Evolutionary conservation across 2,888 invertebrate species (phyloP).

Genomic region (Himalopsyche japonica): DNA sequence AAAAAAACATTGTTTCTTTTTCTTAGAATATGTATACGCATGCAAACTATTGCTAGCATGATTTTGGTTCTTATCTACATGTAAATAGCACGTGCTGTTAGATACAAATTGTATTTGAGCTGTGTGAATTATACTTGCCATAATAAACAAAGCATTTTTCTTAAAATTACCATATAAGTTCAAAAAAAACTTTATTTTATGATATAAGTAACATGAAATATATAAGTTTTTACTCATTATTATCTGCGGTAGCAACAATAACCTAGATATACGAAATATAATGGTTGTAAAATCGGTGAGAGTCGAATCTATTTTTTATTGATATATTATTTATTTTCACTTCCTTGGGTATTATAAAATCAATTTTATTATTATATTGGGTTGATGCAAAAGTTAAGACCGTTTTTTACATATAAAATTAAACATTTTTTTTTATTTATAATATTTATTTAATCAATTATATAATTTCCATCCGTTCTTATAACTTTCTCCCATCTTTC

Average conservation of each 20-base stretch:
- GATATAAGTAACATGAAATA: not conserved
- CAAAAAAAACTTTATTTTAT: not conserved
- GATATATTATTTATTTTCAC: no score
- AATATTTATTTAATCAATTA: no score
- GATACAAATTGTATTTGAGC: not conserved
- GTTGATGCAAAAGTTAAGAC: no score
- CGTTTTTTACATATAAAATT: no score
- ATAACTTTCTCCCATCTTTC: no score
- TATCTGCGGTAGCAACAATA: not conserved
- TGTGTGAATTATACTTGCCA: not conserved
- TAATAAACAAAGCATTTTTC: not conserved
- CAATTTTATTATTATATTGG: no score
- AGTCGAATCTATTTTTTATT: not conserved
- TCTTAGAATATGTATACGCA: not conserved
- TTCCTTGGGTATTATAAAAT: no score
- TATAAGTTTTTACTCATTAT: not conserved
- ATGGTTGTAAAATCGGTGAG: not conserved
- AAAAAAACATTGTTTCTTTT: not conserved
- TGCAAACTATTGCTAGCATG: not conserved
- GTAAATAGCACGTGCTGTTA: not conserved
- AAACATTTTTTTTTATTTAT: no score
- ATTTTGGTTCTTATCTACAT: not conserved
- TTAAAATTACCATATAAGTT: not conserved
- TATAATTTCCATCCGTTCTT: no score
- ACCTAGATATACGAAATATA: not conserved